Base-by-base conservation (phyloP, 1,140 invertebrate species). In the Armadillidium nasatum region DNA sequence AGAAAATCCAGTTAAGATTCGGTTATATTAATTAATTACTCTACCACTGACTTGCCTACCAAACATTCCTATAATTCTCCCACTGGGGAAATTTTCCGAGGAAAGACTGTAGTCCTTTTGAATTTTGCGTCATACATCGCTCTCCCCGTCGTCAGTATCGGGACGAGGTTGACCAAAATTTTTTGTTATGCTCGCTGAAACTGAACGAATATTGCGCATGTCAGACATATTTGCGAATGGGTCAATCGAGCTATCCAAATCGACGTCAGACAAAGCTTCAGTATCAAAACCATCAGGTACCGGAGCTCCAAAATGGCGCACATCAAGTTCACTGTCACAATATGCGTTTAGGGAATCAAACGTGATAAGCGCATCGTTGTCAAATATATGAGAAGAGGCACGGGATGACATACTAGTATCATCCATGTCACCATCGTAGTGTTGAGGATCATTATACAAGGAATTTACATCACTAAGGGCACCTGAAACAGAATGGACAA, bases 381-480 rank as follows among this genome's bases (percentile, higher is more conserved):
- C 91, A 80, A 91, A 89, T 21, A 92, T 88, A 15, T 91, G 88
- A 10, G 91, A 93, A 68, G 91, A 93, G 10, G 92, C 92, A 74
- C 92, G 85, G 0, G 90, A 91, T 72, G 89, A 91, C 78, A 92
- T 89, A 44, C 91, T 91, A 33, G 92, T 92, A 77, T 85, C 85
- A 83, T 91, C 90, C 79, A 91, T 87, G 83, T 92, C 91, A 19
- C 83, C 84, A 60, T 86, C 85, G 73, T 84, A 84, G 44, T 84
- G 83, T 80, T 88, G 89, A 15, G 83, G 83, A 74, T 89, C 89
- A 83, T 89, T 89, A 83, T 92, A 92, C 76, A 92, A 89, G n/a
- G 92, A 93, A 85, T 93, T 94, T 33, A 93, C 91, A 84, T 94
- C 92, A 83, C 92, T 93, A 67, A 93, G 84, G 9, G 92, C 92